Conservation (phyloP, 1,140 invertebrate genomes). For the Bombus soroeensis region DNA sequence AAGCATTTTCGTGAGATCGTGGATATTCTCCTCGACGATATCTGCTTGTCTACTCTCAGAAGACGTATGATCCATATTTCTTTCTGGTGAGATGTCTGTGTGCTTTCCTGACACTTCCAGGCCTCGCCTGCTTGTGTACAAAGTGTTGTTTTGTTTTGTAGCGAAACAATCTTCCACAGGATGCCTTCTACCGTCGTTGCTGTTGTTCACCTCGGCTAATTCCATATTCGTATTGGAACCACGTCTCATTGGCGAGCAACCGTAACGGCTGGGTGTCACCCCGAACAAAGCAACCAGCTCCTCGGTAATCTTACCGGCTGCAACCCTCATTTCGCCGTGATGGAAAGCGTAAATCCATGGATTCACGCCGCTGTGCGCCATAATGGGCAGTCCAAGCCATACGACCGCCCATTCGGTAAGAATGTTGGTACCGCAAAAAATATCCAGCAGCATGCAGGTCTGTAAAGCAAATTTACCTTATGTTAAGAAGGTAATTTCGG, state of each 20-base stretch:
- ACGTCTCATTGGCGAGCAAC: slow-evolving; percentile 75
- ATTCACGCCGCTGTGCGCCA: slow-evolving; percentile 86
- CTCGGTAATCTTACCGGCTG: slow-evolving; percentile 84
- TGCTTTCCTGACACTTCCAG: slow-evolving; percentile 69
- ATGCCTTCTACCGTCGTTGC: slow-evolving; percentile 67
- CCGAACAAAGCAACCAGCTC: slow-evolving; percentile 81
- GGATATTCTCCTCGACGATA: slow-evolving; percentile 76
- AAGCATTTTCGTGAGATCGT: slow-evolving; percentile 79
- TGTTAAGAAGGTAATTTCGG: background rate
- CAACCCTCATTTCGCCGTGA: slow-evolving; percentile 86
- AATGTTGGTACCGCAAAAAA: slow-evolving; percentile 82
- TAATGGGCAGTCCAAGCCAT: slow-evolving; percentile 84
- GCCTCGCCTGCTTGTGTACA: slow-evolving; percentile 71
- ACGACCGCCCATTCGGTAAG: slow-evolving; percentile 83
- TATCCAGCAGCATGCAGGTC: slow-evolving; percentile 84
- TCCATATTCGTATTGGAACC: slow-evolving; percentile 77
- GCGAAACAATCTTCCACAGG: slow-evolving; percentile 77
- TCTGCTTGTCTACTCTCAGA: slow-evolving; percentile 62
- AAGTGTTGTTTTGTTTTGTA: slow-evolving; percentile 66
- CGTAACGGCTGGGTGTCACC: slow-evolving; percentile 77
- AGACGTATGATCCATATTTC: slow-evolving; percentile 47
- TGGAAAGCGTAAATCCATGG: slow-evolving; percentile 88
- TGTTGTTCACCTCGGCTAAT: slow-evolving; percentile 75
- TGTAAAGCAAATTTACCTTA: slow-evolving; percentile 73
- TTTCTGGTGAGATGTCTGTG: slow-evolving; percentile 75